A percentile compares a stretch with the other conserved stretches of the same genome.
These are phyloP conservation scores for Cremastinae sp. DNA, from an alignment of 2,888 invertebrate genomes.

Conservation along the genomic window DNA sequence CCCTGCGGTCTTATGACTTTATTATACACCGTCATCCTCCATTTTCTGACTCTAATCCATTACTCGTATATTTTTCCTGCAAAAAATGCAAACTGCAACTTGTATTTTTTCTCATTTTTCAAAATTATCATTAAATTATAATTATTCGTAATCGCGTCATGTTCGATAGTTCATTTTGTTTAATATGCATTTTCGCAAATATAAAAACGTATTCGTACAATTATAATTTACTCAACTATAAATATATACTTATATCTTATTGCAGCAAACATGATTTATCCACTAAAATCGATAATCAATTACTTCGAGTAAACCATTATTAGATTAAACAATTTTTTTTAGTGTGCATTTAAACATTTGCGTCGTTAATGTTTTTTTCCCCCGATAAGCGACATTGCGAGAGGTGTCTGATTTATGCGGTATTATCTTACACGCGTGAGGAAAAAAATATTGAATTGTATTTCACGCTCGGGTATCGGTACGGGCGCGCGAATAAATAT, in stretches of 20 bases:
- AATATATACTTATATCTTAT: too few relatives aligned
- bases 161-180: too few relatives aligned
- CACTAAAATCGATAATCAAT: too few relatives aligned
- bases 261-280: too few relatives aligned
- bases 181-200: too few relatives aligned
- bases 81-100: background rate
- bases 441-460: conserved; percentile 39
- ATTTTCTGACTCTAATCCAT: background rate
- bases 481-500: conserved; percentile 34
- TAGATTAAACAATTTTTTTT: too few relatives aligned
- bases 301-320: too few relatives aligned
- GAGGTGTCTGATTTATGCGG: conserved; percentile 51
- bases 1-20: conserved; percentile 14
- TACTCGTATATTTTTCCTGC: conserved; percentile 1
- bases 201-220: too few relatives aligned
- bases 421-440: conserved; percentile 46
- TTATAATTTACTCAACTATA: too few relatives aligned
- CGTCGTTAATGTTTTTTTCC: conserved; percentile 35
- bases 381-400: conserved; percentile 34
- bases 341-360: too few relatives aligned
- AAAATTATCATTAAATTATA: too few relatives aligned
- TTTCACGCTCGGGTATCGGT: background rate
- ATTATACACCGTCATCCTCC: conserved; percentile 19
- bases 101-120: background rate
- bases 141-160: too few relatives aligned